Base-by-base conservation (phyloP, 2,113 vertebrate genomes). In the Spheniscus mendiculus region DNA sequence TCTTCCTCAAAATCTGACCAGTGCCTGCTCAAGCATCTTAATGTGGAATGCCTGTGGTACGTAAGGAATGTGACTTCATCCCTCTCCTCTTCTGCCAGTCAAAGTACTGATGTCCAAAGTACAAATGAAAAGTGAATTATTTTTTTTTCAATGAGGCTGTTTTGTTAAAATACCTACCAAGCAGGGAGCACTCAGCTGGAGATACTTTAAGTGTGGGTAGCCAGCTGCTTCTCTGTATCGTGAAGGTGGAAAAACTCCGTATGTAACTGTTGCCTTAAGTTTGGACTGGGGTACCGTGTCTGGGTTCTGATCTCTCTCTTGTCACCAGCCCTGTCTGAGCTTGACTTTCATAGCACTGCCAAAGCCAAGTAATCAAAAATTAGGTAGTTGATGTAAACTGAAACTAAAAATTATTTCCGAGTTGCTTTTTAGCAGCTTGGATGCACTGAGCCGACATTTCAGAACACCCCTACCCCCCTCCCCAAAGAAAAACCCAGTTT, bases 131-230 rank as follows among this genome's bases (percentile, higher is more conserved):
- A 19, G 5, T 18, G 25, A 45, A 1, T 56, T 47, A 0, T 19
- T 72, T n/a, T 34, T 34, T 67, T 71, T 72, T 25, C 3, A 0
- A 0, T 55, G 3, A 47, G 11, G 11, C 15, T 38, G 0, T 59
- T 87, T n/a, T 32, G 12, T 20, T 34, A 76, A 52, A 74, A 23
- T 15, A 23, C 4, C 6, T n/a, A 26, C 7, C 17, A 62, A 84
- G 47, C 27, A 42, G 67, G 13, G 26, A 63, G 6, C 42, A 34
- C 6, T 59, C 7, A 72, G 15, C 6, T 42, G 20, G 52, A 36
- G 15, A n/a, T 74, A 9, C 11, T 42, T 45, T 11, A 47, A 77
- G 9, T 27, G 7, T 30, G 30, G 17, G 9, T 19, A 73, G 25
- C 12, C 66, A 71, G 10, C 56, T 82, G 44, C 73, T 84, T 49